phyloP scores from a whole-genome alignment of 2,888 invertebrate species.

The Mythimna loreyi region DNA sequence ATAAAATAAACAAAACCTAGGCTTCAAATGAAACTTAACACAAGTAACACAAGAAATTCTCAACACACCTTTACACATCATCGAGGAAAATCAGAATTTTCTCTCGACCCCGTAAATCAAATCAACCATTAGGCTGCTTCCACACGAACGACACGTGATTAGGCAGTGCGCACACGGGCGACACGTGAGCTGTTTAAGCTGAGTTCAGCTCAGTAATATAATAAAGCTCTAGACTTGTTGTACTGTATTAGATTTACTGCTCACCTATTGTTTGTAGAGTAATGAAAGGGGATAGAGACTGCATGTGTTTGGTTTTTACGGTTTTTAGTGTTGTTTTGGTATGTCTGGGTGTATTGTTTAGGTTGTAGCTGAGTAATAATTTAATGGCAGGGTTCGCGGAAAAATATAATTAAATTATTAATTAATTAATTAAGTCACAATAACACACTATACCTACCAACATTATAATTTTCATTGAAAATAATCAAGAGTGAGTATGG shows the following conservation, averaged over 20 bases:
- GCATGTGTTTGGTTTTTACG: not conserved
- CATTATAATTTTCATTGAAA: too few relatives aligned
- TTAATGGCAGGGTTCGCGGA: too few relatives aligned
- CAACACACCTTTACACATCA: not conserved
- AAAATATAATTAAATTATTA: too few relatives aligned
- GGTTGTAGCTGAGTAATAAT: too few relatives aligned
- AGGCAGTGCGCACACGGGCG: slow-evolving; percentile 55
- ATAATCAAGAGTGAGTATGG: too few relatives aligned
- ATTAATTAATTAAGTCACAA: too few relatives aligned
- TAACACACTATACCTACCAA: slow-evolving; percentile 68
- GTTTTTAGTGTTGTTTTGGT: not conserved
- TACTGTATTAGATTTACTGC: slow-evolving; percentile 88
- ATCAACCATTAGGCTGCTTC: slow-evolving; percentile 57
- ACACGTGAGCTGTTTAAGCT: slow-evolving; percentile 60
- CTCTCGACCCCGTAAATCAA: slow-evolving; percentile 51
- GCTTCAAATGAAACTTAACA: not conserved
- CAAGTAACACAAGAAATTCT: not conserved
- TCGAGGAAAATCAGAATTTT: slow-evolving; percentile 41
- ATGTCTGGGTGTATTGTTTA: too few relatives aligned
- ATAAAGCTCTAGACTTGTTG: slow-evolving; percentile 80
- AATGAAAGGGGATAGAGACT: slow-evolving; percentile 60
- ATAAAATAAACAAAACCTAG: too few relatives aligned
- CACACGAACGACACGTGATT: slow-evolving; percentile 60
- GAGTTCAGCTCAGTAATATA: slow-evolving; percentile 59
- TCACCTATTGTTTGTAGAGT: slow-evolving; percentile 84